Conservation (phyloP, 2,113 vertebrate genomes). For the Tichodroma muraria region DNA sequence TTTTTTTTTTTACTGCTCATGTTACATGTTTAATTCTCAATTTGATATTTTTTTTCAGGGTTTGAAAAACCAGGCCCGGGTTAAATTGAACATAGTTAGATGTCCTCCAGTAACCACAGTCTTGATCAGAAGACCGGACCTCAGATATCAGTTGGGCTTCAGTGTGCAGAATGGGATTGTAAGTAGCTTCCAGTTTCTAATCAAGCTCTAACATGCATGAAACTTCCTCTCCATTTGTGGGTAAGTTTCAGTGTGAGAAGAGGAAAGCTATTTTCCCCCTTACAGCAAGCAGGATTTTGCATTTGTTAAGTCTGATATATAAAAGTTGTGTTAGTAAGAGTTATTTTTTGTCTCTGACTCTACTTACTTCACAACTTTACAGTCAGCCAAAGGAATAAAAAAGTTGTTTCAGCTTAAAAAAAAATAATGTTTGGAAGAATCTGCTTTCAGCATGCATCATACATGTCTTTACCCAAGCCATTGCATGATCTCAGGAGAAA, state of each 20-base stretch:
- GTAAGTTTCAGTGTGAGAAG: not conserved
- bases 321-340: not conserved
- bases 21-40: not conserved
- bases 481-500: not conserved
- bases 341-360: not conserved
- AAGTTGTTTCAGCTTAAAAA: not conserved
- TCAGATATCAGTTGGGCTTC: conserved; percentile 95
- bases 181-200: conserved; percentile 52
- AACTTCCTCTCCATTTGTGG: not conserved
- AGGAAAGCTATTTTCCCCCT: not conserved
- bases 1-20: not conserved
- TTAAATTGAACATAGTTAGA: conserved; percentile 93
- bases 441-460: not conserved
- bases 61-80: conserved; percentile 89
- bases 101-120: conserved; percentile 97
- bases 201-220: not conserved
- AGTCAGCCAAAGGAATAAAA: not conserved
- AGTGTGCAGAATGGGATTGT: conserved; percentile 98
- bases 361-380: not conserved
- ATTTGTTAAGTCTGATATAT: not conserved
- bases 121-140: conserved; percentile 91
- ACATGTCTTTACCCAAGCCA: not conserved
- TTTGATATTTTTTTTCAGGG: conserved; percentile 68
- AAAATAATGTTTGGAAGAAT: not conserved
- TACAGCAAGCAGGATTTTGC: not conserved